Evolutionary conservation across 2,113 vertebrate species (phyloP).

Genomic region (Caranx melampygus): DNA sequence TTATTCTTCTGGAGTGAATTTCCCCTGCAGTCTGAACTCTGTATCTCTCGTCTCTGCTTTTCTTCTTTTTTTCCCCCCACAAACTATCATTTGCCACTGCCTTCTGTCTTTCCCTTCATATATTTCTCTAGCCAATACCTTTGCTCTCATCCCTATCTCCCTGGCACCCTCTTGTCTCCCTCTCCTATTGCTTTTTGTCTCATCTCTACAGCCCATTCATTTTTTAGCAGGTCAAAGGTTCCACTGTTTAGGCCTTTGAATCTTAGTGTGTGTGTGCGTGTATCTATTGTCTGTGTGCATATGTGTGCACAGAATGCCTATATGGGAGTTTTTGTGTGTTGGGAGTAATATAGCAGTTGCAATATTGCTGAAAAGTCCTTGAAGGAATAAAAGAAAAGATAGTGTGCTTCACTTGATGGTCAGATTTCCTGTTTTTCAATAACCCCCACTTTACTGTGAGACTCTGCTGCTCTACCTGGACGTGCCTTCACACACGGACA

Average conservation of each 20-base stretch:
- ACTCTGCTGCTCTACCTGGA: constrained; percentile 6
- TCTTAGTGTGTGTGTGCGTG: constrained; percentile 20
- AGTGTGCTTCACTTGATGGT: constrained; percentile 56
- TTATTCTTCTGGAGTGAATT: constrained; percentile 20
- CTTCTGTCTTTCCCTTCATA: constrained; percentile 23
- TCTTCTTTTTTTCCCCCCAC: not conserved
- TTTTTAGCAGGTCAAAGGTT: constrained; percentile 77
- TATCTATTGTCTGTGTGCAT: not conserved
- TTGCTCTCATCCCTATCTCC: constrained; percentile 37
- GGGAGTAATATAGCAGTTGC: constrained; percentile 67
- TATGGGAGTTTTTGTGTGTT: constrained; percentile 39
- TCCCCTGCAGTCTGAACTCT: constrained; percentile 23
- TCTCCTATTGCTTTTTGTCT: constrained; percentile 69
- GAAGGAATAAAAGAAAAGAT: constrained; percentile 63
- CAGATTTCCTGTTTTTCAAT: constrained; percentile 51
- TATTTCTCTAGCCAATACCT: constrained; percentile 44
- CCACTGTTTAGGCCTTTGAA: constrained; percentile 62
- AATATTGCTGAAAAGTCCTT: constrained; percentile 71
- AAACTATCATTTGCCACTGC: constrained; percentile 30
- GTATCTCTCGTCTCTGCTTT: not conserved
- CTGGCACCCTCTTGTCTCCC: constrained; percentile 42
- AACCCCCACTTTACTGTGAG: constrained; percentile 27
- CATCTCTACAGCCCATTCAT: constrained; percentile 73
- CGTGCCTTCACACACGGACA: not conserved
- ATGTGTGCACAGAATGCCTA: constrained; percentile 21